Conservation (phyloP, 2,797 vertebrate genomes). For the Triplophysa yarkandensis region DNA sequence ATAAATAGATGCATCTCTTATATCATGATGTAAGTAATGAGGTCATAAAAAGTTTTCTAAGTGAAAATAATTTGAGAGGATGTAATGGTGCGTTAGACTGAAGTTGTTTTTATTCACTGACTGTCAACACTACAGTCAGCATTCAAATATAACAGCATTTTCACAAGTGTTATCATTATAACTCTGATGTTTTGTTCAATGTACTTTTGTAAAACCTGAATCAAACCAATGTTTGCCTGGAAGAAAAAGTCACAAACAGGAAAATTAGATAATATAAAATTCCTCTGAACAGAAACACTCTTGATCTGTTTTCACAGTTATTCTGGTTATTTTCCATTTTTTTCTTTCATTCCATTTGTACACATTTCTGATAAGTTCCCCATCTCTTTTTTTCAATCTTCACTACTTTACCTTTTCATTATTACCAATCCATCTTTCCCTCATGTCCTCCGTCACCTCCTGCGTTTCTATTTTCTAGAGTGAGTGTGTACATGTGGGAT, state of each 20-base stretch:
- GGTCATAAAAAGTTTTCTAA: not conserved
- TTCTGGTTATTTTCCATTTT: not conserved
- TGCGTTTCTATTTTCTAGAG: not conserved
- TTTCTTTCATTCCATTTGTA: not conserved
- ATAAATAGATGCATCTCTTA: too few species aligned
- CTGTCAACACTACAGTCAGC: too few species aligned
- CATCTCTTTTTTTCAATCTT: not conserved
- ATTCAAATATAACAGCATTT: too few species aligned
- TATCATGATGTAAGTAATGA: not conserved
- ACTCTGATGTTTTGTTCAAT: too few species aligned
- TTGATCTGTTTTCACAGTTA: not conserved
- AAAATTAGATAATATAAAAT: constrained; percentile 18
- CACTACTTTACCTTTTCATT: not conserved
- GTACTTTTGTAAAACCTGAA: too few species aligned
- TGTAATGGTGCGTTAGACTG: not conserved
- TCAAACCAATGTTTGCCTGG: too few species aligned
- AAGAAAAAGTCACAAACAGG: not conserved
- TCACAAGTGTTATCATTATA: too few species aligned
- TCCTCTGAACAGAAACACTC: constrained; percentile 2
- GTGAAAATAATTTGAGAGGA: too few species aligned
- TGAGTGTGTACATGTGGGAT: constrained; percentile 1
- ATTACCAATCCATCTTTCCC: not conserved
- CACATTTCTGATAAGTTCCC: constrained; percentile 25
- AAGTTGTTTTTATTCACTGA: too few species aligned
- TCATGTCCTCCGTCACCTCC: not conserved